Evolutionary conservation across 1,140 invertebrate genomes (phyloP).

Genomic region (Drosophila lini): DNA sequence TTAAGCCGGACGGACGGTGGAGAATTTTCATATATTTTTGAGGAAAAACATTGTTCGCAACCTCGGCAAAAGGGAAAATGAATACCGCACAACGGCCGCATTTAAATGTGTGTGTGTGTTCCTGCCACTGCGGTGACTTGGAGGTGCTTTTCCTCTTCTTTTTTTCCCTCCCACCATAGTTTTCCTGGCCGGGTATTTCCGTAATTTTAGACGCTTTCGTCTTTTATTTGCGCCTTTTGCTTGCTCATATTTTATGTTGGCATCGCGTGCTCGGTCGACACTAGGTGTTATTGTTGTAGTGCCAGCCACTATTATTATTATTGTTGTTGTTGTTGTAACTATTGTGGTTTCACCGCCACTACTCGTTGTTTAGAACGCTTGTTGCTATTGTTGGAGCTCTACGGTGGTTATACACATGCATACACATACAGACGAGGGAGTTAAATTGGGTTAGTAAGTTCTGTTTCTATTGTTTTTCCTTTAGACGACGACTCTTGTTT

Average conservation of each 20-base stretch:
- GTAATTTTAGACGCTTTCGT: conserved; percentile 68
- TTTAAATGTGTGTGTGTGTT: conserved; percentile 16
- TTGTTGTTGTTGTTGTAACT: conserved; percentile 7
- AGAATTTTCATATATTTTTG: conserved; percentile 32
- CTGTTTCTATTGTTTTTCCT: conserved; percentile 65
- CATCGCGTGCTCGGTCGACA: conserved; percentile 35
- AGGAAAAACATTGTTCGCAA: conserved; percentile 20
- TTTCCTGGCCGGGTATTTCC: conserved; percentile 51
- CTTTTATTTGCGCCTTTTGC: conserved; percentile 69
- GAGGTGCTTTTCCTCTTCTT: conserved; percentile 12
- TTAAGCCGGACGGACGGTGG: conserved; percentile 3
- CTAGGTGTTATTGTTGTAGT: conserved; percentile 15
- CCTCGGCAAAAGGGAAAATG: conserved; percentile 32
- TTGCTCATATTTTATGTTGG: conserved; percentile 59
- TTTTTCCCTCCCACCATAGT: not conserved
- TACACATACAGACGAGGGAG: conserved; percentile 9
- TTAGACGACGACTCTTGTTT: conserved; percentile 2
- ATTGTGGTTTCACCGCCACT: conserved; percentile 32
- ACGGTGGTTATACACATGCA: conserved; percentile 37
- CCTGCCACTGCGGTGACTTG: conserved; percentile 26
- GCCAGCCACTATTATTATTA: conserved; percentile 11
- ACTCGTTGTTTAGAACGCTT: conserved; percentile 37
- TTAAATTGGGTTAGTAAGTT: conserved; percentile 75
- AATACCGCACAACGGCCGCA: conserved; percentile 29
- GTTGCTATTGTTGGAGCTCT: conserved; percentile 39